Evolutionary conservation across 2,797 vertebrate species (phyloP).

Genomic region (Trematomus bernacchii): DNA sequence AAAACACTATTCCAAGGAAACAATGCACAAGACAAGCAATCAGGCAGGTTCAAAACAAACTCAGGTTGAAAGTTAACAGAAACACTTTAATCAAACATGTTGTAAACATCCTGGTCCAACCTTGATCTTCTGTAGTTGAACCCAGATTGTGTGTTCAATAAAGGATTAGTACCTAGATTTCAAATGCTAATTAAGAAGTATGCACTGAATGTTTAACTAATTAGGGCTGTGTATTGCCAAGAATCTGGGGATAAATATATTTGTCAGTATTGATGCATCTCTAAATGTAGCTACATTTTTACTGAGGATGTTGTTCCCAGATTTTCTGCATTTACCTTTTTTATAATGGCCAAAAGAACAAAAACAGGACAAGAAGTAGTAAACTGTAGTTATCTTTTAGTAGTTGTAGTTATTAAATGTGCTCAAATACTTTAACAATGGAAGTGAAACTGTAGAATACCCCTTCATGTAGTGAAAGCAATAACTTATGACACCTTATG

Average conservation of each 20-base stretch:
- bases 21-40: neutral
- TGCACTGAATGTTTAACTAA: too few relatives aligned
- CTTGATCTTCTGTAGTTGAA: neutral
- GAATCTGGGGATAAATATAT: too few relatives aligned
- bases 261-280: too few relatives aligned
- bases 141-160: neutral
- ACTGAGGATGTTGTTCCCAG: neutral
- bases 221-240: too few relatives aligned
- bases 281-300: neutral
- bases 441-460: neutral
- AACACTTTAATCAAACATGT: too few relatives aligned
- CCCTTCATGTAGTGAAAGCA: neutral
- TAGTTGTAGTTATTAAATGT: too few relatives aligned
- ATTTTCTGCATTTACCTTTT: neutral
- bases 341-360: neutral
- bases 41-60: neutral
- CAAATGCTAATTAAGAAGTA: too few relatives aligned
- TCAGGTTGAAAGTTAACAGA: neutral
- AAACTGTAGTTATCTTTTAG: too few relatives aligned
- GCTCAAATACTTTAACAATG: neutral
- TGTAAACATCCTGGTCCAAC: too few relatives aligned
- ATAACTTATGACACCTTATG: conserved; percentile 41
- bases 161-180: neutral
- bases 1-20: neutral
- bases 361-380: neutral